Evolutionary conservation across 2,797 vertebrate genomes (phyloP).

Genomic region (Hydrophis major): DNA sequence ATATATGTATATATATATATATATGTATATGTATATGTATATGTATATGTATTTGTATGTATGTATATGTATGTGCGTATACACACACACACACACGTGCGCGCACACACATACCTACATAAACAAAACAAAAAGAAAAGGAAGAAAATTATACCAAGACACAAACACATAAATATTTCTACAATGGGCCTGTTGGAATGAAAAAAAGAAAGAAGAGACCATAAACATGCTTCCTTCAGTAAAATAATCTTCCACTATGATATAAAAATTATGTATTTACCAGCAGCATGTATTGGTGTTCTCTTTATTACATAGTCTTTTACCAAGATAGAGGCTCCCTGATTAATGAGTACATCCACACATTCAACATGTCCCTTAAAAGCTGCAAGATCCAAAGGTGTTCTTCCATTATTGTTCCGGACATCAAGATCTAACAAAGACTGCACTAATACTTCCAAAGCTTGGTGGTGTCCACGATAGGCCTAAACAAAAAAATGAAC

Average conservation of each 20-base stretch:
- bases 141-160: neutral
- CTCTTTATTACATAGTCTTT: conserved; percentile 94
- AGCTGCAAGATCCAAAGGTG: conserved; percentile 91
- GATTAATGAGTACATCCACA: conserved; percentile 96
- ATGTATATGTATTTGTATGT: too few relatives aligned
- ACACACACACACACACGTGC: too few relatives aligned
- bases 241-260: neutral
- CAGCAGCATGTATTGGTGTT: conserved; percentile 95
- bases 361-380: conserved; percentile 97
- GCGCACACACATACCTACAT: neutral
- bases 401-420: conserved; percentile 89
- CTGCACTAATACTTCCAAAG: conserved; percentile 94
- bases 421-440: conserved; percentile 95
- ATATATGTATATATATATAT: too few relatives aligned
- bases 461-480: conserved; percentile 95
- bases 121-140: neutral
- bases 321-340: conserved; percentile 94
- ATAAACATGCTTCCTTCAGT: neutral
- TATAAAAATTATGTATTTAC: conserved; percentile 63
- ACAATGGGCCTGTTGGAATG: neutral
- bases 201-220: neutral
- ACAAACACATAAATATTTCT: neutral
- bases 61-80: too few relatives aligned
- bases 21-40: too few relatives aligned
- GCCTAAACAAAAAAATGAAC: conserved; percentile 73